Conservation (phyloP, 2,888 invertebrate genomes). For the Didymodactylos carnosus region DNA sequence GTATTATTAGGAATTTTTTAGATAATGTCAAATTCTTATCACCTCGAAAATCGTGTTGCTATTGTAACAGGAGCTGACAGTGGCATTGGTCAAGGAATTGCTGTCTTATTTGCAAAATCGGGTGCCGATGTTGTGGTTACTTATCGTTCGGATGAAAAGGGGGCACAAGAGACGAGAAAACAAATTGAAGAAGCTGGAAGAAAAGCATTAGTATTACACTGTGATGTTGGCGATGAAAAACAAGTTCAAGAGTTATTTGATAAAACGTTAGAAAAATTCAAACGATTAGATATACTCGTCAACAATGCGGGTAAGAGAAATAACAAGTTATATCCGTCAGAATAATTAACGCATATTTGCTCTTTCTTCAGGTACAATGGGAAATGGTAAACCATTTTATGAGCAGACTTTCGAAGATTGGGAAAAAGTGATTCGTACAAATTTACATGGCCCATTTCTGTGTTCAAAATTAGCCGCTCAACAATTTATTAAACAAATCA, state of each 20-base stretch:
- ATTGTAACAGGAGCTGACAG: not conserved
- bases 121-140: not conserved
- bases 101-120: not conserved
- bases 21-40: not conserved
- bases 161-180: not conserved
- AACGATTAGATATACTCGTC: not conserved
- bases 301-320: not conserved
- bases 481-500: not conserved
- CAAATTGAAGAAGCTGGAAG: not conserved
- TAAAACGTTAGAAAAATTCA: not conserved
- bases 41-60: not conserved
- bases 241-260: not conserved
- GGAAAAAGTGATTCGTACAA: not conserved
- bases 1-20: not conserved
- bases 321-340: not conserved
- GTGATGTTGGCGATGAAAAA: not conserved
- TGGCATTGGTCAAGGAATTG: not conserved
- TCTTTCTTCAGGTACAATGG: not conserved
- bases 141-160: not conserved
- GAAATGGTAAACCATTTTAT: not conserved
- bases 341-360: not conserved
- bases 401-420: not conserved
- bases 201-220: not conserved
- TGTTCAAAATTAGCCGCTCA: not conserved
- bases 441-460: not conserved